Base-by-base conservation (phyloP, 1,140 invertebrate genomes). In the Whitmania pigra region DNA sequence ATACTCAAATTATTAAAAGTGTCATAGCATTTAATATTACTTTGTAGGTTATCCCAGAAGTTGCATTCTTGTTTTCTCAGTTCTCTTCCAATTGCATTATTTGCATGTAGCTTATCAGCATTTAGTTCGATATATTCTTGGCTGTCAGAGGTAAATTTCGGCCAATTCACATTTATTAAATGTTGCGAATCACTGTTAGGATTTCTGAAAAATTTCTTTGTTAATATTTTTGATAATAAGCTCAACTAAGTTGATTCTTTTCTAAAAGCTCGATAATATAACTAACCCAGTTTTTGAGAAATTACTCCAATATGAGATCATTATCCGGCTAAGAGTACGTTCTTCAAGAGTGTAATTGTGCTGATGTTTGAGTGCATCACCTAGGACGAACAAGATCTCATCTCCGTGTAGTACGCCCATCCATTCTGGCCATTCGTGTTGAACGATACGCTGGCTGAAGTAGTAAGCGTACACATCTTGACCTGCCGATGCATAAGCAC, bases 351-450 rank as follows among this genome's bases (percentile, higher is more conserved):
- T 89, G 80, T 90, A 93, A 49, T 72, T 75, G 27, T 75, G 89
- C 63, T 86, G 87, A 0, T 88, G 86, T 79, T 94, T 89, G 7
- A 95, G 84, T 0, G 93, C 92, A 78, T 94, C 90, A 74, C 90
- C 88, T 80, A 94, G 93, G 81, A 93, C 90, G 63, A 92, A 87
- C 80, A 92, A 90, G 74, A 97, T 94, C 81, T 97, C 94, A 81
- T 96, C 92, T 0, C 88, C 93, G 80, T 96, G 93, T 86, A 95
- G 89, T 0, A 92, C 91, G 13, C 93, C 93, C 71, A 92, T 92
- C 93, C 93, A 97, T 70, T 87, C 87, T 3, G 93, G 93, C 93
- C 93, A 96, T 0, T 89, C 89, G 79, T 90, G 92, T 74, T 87
- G 75, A 7, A 78, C 75, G 53, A 72, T 72, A 9, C 93, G 87